Percentiles rank a stretch among this genome's conserved stretches.
Conservation (phyloP, 2,888 invertebrate species). For the Cerceris ruficornis region DNA sequence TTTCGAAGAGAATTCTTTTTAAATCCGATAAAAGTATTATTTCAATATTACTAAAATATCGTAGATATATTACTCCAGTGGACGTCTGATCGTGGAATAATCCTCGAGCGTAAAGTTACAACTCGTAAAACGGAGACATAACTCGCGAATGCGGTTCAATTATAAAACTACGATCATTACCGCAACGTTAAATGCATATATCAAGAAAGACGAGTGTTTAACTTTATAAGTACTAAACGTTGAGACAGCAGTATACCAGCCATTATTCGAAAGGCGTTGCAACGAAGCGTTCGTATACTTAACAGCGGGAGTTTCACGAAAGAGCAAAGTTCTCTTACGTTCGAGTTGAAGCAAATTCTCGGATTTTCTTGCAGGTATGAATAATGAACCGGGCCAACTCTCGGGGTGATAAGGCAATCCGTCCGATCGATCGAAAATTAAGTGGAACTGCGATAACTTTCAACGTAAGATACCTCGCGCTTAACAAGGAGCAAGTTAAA, state of each 20-base stretch:
- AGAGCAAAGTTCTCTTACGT: slow-evolving; percentile 41
- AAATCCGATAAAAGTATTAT: no score
- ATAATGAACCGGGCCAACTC: slow-evolving; percentile 49
- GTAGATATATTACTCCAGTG: no score
- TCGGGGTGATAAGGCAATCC: slow-evolving; percentile 50
- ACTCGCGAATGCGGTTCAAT: slow-evolving; percentile 18
- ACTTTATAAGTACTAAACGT: slow-evolving; percentile 51
- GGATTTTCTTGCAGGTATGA: slow-evolving; percentile 57
- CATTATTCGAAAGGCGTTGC: slow-evolving; percentile 46
- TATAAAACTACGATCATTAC: slow-evolving; percentile 50
- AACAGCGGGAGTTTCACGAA: slow-evolving; percentile 29
- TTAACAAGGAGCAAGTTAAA: slow-evolving; percentile 44
- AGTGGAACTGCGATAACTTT: slow-evolving; percentile 35
- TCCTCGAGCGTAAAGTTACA: background rate
- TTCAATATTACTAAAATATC: no score
- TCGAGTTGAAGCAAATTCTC: slow-evolving; percentile 50
- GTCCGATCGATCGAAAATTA: slow-evolving; percentile 56
- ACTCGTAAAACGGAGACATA: background rate
- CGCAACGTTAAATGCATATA: slow-evolving; percentile 22
- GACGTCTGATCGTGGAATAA: no score
- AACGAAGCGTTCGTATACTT: slow-evolving; percentile 51
- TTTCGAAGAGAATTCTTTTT: no score
- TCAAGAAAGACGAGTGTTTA: slow-evolving; percentile 44
- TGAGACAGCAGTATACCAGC: slow-evolving; percentile 40
- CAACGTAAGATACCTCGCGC: slow-evolving; percentile 25